Evolutionary conservation across 2,113 vertebrate genomes (phyloP).

Genomic region (Mustela nigripes): DNA sequence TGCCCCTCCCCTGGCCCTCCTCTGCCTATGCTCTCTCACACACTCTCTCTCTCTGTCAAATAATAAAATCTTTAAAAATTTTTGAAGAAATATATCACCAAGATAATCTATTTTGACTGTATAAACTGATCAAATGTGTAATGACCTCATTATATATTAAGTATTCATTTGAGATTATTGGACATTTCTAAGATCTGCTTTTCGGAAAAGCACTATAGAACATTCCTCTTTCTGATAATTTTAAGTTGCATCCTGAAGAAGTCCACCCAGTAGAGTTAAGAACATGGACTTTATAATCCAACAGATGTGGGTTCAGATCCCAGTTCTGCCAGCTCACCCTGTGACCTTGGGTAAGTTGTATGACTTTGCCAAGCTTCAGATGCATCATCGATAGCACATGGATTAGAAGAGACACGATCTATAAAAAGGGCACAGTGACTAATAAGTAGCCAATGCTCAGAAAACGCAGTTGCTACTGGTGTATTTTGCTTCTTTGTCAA

Average conservation of each 20-base stretch:
- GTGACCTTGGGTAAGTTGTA: neutral
- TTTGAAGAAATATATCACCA: neutral
- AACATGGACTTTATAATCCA: constrained; percentile 49
- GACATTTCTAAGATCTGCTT: constrained; percentile 25
- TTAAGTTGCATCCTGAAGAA: constrained; percentile 33
- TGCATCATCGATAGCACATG: neutral
- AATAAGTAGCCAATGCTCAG: neutral
- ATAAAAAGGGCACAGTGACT: neutral
- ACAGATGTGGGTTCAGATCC: constrained; percentile 49
- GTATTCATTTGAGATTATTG: constrained; percentile 5
- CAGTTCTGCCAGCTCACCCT: constrained; percentile 34
- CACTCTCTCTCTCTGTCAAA: no score
- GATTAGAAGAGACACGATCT: neutral
- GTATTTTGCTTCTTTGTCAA: neutral
- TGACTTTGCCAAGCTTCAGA: neutral
- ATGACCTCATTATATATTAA: constrained; percentile 17
- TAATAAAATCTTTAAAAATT: neutral
- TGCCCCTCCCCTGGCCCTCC: no score
- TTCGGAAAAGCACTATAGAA: neutral
- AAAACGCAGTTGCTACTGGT: neutral
- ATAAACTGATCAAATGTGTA: neutral
- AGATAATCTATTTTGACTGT: neutral
- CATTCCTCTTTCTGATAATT: neutral
- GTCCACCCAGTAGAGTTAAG: constrained; percentile 55
- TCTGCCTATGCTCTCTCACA: no score